A percentile compares a stretch with the other conserved stretches of the same genome.
These are phyloP conservation scores for Zaprionus ghesquierei DNA, from an alignment of 1,140 invertebrate species.

Conservation along the genomic window DNA sequence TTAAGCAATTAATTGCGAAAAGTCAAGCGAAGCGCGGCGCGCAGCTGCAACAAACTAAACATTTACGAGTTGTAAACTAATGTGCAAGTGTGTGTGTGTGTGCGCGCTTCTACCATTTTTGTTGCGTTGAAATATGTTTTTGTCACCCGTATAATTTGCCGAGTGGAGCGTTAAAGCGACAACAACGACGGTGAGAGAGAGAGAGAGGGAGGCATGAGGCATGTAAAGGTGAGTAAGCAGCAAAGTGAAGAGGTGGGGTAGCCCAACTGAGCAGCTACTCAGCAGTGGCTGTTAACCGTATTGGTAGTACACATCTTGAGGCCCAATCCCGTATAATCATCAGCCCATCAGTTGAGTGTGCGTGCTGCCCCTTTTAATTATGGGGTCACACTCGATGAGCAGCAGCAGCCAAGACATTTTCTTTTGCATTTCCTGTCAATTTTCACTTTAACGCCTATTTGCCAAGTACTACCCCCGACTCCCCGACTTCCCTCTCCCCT, in stretches of 20 bases:
- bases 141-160: conserved; percentile 78
- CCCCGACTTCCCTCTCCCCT: background rate
- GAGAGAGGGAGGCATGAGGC: background rate
- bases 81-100: conserved; percentile 16
- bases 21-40: conserved; percentile 20
- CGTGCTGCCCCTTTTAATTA: conserved; percentile 64
- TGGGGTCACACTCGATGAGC: conserved; percentile 72
- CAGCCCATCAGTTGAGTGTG: conserved; percentile 40
- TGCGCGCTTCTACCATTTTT: conserved; percentile 59
- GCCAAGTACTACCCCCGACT: conserved; percentile 47
- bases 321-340: conserved; percentile 73
- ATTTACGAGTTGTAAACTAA: conserved; percentile 48
- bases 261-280: conserved; percentile 4
- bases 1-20: conserved; percentile 76
- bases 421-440: conserved; percentile 74
- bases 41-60: conserved; percentile 64
- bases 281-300: conserved; percentile 30
- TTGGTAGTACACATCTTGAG: conserved; percentile 58
- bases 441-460: conserved; percentile 77
- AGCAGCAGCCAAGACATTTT: conserved; percentile 47
- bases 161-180: conserved; percentile 71
- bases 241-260: background rate
- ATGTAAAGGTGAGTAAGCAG: background rate
- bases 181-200: conserved; percentile 44
- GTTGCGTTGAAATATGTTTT: conserved; percentile 63